Percentiles rank a stretch among this genome's conserved stretches.
phyloP scores from a whole-genome alignment of 2,888 invertebrate species.

The Pteria penguin region DNA sequence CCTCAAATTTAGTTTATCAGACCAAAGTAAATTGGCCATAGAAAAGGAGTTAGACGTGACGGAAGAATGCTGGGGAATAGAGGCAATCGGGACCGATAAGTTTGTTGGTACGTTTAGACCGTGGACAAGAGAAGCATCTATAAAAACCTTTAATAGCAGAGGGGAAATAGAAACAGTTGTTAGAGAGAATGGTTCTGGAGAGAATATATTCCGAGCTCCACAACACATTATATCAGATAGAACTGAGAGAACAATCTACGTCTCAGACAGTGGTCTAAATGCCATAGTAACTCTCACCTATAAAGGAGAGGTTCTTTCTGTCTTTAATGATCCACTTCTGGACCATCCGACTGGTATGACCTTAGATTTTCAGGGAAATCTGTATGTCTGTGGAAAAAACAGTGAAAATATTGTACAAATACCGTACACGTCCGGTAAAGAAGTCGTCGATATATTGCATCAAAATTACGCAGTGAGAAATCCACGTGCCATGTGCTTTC shows the following conservation, averaged over 20 bases:
- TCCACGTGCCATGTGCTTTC: constrained; percentile 9
- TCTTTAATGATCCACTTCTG: constrained; percentile 9
- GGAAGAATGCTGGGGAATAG: constrained; percentile 29
- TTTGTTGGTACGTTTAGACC: constrained; percentile 8
- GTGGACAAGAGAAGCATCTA: constrained; percentile 1
- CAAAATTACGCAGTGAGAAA: not conserved
- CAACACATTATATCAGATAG: constrained; percentile 12
- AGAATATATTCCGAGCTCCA: constrained; percentile 19
- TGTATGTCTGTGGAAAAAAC: constrained; percentile 29
- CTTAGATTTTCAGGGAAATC: constrained; percentile 21
- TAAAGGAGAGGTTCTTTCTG: constrained; percentile 6
- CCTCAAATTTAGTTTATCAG: not conserved
- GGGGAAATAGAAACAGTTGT: constrained; percentile 5
- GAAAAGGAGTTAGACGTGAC: constrained; percentile 2
- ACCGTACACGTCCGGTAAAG: not conserved
- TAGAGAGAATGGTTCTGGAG: not conserved
- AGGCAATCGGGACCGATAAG: not conserved
- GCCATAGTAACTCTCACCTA: not conserved
- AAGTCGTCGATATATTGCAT: not conserved
- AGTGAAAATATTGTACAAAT: constrained; percentile 10
- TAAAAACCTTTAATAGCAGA: not conserved
- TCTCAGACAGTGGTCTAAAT: constrained; percentile 15
- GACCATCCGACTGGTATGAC: constrained; percentile 19
- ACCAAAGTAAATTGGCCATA: not conserved
- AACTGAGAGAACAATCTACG: not conserved